Evolutionary conservation across 2,888 invertebrate species (phyloP).

Genomic region (Melipona bicolor): DNA sequence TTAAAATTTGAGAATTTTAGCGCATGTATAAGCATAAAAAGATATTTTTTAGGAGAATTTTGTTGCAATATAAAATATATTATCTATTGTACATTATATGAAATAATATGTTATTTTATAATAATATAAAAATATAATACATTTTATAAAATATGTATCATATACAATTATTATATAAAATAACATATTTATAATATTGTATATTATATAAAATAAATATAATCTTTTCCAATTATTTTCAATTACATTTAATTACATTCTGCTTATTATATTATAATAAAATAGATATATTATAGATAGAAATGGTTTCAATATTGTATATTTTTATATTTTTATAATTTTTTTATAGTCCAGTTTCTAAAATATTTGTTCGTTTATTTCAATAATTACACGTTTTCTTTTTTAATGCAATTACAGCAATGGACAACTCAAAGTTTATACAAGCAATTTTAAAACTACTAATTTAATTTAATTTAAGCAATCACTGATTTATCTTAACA

Average conservation of each 20-base stretch:
- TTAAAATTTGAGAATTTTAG: neutral
- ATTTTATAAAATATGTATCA: no score
- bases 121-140: no score
- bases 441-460: neutral
- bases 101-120: no score
- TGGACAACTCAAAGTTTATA: neutral
- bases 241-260: neutral
- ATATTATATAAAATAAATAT: neutral
- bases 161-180: neutral
- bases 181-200: neutral
- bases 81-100: no score
- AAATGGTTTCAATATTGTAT: neutral
- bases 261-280: neutral
- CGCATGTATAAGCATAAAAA: neutral
- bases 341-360: neutral
- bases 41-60: neutral
- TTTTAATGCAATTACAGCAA: no score
- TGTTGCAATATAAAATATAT: no score
- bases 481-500: no score
- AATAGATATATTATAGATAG: neutral
- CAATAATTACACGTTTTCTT: neutral
- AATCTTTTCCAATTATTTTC: neutral
- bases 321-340: neutral
- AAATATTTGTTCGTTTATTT: neutral
- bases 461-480: no score